Percentiles rank a stretch among this genome's conserved stretches.
Evolutionary conservation across 37 sponge, comb jelly and placozoan genomes (phyloP).

Genomic region (Chondrilla cf. caribensis): DNA sequence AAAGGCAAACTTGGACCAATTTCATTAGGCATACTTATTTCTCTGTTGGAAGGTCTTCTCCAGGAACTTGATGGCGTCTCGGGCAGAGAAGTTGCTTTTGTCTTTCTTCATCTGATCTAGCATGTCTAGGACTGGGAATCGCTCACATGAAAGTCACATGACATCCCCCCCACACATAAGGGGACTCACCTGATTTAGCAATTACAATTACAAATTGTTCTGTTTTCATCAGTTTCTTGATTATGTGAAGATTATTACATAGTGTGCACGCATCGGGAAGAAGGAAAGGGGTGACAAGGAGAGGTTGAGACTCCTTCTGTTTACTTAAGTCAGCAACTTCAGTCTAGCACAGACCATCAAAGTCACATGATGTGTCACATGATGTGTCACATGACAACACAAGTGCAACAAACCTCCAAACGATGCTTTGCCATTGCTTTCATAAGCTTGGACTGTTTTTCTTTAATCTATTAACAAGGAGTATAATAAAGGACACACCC

Average conservation of each 20-base stretch:
- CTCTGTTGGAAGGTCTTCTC: conserved; percentile 67
- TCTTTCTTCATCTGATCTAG: conserved; percentile 85
- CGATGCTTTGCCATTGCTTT: conserved; percentile 81
- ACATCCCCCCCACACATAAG: neutral
- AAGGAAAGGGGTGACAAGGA: conserved; percentile 72
- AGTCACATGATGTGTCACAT: neutral
- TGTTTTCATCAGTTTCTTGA: conserved; percentile 71
- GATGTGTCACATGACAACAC: neutral
- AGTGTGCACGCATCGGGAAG: conserved; percentile 80
- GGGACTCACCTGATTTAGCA: conserved; percentile 62
- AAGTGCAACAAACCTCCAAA: conserved; percentile 62
- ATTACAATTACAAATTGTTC: conserved; percentile 79
- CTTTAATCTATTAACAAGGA: neutral
- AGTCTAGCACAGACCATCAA: conserved; percentile 23
- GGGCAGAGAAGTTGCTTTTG: conserved; percentile 69
- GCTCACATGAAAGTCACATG: neutral
- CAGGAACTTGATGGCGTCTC: conserved; percentile 90
- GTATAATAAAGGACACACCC: neutral
- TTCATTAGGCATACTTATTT: conserved; percentile 30
- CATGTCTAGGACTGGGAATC: conserved; percentile 58
- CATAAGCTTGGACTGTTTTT: conserved; percentile 65
- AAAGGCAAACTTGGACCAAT: too few relatives aligned
- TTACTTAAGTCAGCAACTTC: conserved; percentile 51
- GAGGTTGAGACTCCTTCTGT: conserved; percentile 15
- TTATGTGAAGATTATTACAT: conserved; percentile 68